phyloP scores from a whole-genome alignment of 2,888 invertebrate genomes.

The Eumerus sabulonum region DNA sequence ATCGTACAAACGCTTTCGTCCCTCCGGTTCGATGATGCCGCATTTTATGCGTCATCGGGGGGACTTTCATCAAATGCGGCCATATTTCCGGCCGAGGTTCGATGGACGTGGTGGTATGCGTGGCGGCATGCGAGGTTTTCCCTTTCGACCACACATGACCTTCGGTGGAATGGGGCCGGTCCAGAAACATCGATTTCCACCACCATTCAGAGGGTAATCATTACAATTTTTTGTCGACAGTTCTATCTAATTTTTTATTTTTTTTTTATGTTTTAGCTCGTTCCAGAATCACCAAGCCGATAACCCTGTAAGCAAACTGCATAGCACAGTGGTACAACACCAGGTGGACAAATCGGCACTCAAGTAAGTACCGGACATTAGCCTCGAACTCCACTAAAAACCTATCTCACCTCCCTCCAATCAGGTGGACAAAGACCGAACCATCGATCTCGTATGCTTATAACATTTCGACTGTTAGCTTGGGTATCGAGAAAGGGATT shows the following conservation, averaged over 20 bases:
- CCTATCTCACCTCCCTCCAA: background rate
- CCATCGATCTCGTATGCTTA: slow-evolving; percentile 54
- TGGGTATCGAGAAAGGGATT: slow-evolving; percentile 37
- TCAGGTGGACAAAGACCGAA: slow-evolving; percentile 57
- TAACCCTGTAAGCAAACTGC: slow-evolving; percentile 25
- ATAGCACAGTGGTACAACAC: slow-evolving; percentile 14
- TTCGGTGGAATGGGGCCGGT: slow-evolving; percentile 29
- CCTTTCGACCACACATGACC: slow-evolving; percentile 40
- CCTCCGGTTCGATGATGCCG: slow-evolving; percentile 62
- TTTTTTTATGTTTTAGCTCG: slow-evolving; percentile 28
- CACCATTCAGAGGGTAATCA: slow-evolving; percentile 48
- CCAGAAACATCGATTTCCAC: slow-evolving; percentile 51
- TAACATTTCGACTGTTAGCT: slow-evolving; percentile 22
- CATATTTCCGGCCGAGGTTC: slow-evolving; percentile 42
- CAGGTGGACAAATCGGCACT: slow-evolving; percentile 28
- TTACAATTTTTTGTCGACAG: too few relatives aligned
- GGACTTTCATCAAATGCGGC: slow-evolving; percentile 71
- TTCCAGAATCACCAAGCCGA: slow-evolving; percentile 24
- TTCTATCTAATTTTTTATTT: background rate
- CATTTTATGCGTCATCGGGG: slow-evolving; percentile 71
- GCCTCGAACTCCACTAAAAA: background rate
- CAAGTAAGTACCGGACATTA: slow-evolving; percentile 32
- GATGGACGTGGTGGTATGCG: slow-evolving; percentile 64
- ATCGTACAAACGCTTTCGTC: slow-evolving; percentile 69
- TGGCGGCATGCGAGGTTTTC: slow-evolving; percentile 55